phyloP scores from a whole-genome alignment of 2,113 vertebrate genomes.

The Caloenas nicobarica region DNA sequence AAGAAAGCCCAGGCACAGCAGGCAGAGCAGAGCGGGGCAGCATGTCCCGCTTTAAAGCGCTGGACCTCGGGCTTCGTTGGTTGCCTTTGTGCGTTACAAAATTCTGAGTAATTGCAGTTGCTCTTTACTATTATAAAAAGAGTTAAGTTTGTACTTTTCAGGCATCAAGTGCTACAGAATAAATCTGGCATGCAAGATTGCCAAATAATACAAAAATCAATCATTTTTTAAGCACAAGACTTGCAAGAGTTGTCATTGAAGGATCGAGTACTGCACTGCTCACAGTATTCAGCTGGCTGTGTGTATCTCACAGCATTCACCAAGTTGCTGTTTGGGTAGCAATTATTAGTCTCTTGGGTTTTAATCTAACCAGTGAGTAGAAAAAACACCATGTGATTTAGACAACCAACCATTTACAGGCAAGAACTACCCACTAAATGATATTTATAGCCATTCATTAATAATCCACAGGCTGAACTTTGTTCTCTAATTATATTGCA shows the following conservation, averaged over 20 bases:
- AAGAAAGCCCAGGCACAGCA: not conserved
- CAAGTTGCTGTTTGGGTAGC: not conserved
- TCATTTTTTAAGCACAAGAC: not conserved
- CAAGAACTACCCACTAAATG: not conserved
- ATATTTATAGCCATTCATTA: not conserved
- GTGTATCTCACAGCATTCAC: not conserved
- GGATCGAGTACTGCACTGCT: not conserved
- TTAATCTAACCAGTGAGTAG: not conserved
- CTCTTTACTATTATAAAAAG: not conserved
- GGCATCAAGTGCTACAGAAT: not conserved
- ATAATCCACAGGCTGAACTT: constrained; percentile 6
- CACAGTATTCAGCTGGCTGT: not conserved
- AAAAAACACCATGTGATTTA: not conserved
- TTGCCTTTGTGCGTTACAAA: not conserved
- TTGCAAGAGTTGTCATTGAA: not conserved
- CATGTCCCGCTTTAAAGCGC: not conserved
- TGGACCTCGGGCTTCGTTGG: not conserved
- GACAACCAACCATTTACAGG: not conserved
- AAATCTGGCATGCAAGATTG: not conserved
- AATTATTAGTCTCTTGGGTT: not conserved
- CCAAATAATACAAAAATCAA: not conserved
- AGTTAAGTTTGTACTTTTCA: not conserved
- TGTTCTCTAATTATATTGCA: not conserved
- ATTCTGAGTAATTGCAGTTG: not conserved
- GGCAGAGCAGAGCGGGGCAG: not conserved